phyloP scores from a whole-genome alignment of 2,113 vertebrate genomes.

The Podarcis cretensis region DNA sequence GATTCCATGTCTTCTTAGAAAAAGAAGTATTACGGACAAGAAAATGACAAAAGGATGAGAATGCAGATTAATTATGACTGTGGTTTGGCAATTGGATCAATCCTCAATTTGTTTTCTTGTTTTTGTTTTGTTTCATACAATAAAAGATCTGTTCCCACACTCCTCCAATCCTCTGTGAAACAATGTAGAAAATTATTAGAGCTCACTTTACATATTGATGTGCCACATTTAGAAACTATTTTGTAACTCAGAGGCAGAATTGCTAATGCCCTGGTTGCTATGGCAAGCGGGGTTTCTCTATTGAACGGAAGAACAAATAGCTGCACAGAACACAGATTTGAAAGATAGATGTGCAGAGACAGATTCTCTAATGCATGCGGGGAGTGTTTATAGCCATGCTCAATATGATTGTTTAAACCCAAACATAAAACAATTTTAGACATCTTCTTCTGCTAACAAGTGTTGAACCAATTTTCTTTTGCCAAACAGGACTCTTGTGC shows the following conservation, averaged over 20 bases:
- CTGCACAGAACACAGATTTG: constrained; percentile 55
- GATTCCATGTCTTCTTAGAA: constrained; percentile 19
- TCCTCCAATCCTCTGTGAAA: constrained; percentile 13
- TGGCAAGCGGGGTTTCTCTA: constrained; percentile 59
- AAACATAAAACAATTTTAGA: neutral
- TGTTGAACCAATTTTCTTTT: neutral
- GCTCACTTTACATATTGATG: constrained; percentile 19
- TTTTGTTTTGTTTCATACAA: constrained; percentile 37
- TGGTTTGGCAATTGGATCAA: constrained; percentile 23
- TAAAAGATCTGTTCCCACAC: neutral
- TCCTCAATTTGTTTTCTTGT: neutral
- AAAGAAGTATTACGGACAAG: constrained; percentile 22
- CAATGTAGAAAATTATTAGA: constrained; percentile 27
- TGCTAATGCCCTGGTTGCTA: constrained; percentile 57
- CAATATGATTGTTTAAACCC: neutral
- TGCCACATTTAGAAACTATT: constrained; percentile 43
- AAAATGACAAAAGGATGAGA: constrained; percentile 1
- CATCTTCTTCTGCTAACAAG: neutral
- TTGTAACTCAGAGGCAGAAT: constrained; percentile 45
- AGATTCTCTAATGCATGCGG: neutral
- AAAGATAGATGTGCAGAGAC: constrained; percentile 13
- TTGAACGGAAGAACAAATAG: constrained; percentile 51
- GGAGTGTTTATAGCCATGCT: neutral
- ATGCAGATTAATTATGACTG: constrained; percentile 26
- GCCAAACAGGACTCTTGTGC: neutral